Base-by-base conservation (phyloP, 2,888 invertebrate species). In the Melanophora roralis region DNA sequence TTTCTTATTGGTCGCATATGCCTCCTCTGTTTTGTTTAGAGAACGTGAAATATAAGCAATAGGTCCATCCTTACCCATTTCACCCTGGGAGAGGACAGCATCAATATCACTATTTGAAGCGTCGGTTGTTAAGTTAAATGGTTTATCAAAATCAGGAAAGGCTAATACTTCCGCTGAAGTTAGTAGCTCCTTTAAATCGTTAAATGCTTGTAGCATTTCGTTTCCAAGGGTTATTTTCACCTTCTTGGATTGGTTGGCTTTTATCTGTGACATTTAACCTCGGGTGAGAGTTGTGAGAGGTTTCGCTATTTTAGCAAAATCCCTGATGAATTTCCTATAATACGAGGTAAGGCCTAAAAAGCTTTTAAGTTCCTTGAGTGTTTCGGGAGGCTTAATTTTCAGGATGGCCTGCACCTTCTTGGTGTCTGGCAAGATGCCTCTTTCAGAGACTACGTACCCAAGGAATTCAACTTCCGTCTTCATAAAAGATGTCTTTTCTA, bases 51-150 rank as follows among this genome's bases (percentile, higher is more conserved):
- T 43, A 27, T 59, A 74, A 9, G 55, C 16, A 9, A 60, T 60
- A 1, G 65, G 75, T 51, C 38, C n/a, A 19, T 71, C 67, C 49
- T 64, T 72, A 32, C 74, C 65, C 3, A 57, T 57, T 32, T 71
- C 59, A 6, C 60, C 78, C 57, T 81, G 81, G 5, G 68, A 69
- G 7, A 81, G 68, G 1, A 77, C 68, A 16, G 76, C 82, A 9
- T 51, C 34, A 19, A 81, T 40, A 0, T 78, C 83, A n/a, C 57
- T 40, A 23, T 82, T 45, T 0, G 80, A 82, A 6, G 83, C 83
- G 32, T 83, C 82, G 2, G 78, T 79, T 11, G 81, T 82, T 0
- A 82, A 38, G 9, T 67, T 78, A 38, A 79, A 79, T 3, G 65
- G 62, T 16, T 72, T 76, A 5, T 57, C 21, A 47, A 82, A 81